A percentile compares a stretch with the other conserved stretches of the same genome.
These are phyloP conservation scores for Picus viridis DNA, from an alignment of 2,797 vertebrate genomes.

Conservation along the genomic window DNA sequence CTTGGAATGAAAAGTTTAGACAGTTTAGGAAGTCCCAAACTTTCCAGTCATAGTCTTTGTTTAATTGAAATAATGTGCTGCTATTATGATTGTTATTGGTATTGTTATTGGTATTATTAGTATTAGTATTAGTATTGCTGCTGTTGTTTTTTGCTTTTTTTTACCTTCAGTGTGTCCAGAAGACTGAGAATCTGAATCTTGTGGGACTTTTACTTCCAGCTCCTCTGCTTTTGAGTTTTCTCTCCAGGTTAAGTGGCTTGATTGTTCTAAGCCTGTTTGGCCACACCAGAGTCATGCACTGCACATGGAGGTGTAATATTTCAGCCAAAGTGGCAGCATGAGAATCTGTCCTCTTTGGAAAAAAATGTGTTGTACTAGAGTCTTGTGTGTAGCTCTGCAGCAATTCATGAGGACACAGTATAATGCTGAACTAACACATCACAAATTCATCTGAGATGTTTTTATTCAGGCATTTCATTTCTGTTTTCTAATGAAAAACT, in stretches of 20 bases:
- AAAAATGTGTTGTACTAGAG: not conserved
- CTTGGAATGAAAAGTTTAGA: not conserved
- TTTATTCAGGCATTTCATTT: constrained; percentile 11
- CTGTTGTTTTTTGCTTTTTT: not conserved
- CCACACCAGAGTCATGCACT: not conserved
- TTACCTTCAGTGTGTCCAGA: not conserved
- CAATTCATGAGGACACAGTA: not conserved
- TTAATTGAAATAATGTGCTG: not conserved
- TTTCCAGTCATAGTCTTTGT: not conserved
- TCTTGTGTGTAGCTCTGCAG: not conserved
- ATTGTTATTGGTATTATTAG: not conserved
- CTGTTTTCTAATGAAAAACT: constrained; percentile 51
- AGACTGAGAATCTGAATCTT: not conserved
- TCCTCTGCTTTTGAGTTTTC: not conserved
- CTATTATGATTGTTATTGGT: not conserved
- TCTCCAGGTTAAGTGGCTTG: not conserved
- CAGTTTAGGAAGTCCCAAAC: not conserved
- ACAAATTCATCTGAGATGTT: not conserved
- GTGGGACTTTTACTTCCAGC: not conserved
- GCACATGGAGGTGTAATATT: not conserved
- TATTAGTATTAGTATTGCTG: no score
- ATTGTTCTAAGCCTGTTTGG: not conserved
- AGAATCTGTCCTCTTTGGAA: not conserved
- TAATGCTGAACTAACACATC: not conserved
- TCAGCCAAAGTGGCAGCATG: not conserved